Percentiles rank a stretch among this genome's conserved stretches.
Evolutionary conservation across 2,888 invertebrate species (phyloP).

Genomic region (Hemaris fuciformis): DNA sequence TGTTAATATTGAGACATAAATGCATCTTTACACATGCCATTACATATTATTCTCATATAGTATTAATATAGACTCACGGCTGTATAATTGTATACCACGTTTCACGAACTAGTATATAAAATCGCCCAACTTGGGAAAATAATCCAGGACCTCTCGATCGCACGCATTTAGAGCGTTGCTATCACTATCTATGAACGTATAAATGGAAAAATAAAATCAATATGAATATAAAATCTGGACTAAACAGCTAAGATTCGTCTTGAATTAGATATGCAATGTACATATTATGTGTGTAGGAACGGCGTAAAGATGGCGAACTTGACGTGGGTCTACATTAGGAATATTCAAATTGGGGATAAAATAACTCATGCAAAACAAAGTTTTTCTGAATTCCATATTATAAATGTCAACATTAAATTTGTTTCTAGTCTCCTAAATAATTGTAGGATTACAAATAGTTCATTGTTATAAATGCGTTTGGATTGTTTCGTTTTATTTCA

Average conservation of each 20-base stretch:
- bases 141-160: too few species aligned
- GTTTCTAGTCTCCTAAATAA: neutral
- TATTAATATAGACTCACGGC: too few species aligned
- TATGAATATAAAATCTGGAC: neutral
- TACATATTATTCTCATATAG: too few species aligned
- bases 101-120: too few species aligned
- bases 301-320: neutral
- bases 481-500: neutral
- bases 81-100: too few species aligned
- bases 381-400: neutral
- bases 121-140: too few species aligned
- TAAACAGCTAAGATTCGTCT: neutral
- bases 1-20: too few species aligned
- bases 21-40: too few species aligned
- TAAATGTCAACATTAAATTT: neutral
- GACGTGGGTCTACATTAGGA: neutral
- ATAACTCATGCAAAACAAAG: neutral
- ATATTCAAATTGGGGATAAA: slow-evolving; percentile 1
- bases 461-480: neutral
- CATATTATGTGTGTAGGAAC: neutral
- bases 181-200: too few species aligned
- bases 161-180: too few species aligned
- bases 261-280: neutral
- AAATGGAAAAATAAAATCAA: too few species aligned
- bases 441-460: neutral